phyloP scores from a whole-genome alignment of 2,797 vertebrate species.

The Otus scops region DNA sequence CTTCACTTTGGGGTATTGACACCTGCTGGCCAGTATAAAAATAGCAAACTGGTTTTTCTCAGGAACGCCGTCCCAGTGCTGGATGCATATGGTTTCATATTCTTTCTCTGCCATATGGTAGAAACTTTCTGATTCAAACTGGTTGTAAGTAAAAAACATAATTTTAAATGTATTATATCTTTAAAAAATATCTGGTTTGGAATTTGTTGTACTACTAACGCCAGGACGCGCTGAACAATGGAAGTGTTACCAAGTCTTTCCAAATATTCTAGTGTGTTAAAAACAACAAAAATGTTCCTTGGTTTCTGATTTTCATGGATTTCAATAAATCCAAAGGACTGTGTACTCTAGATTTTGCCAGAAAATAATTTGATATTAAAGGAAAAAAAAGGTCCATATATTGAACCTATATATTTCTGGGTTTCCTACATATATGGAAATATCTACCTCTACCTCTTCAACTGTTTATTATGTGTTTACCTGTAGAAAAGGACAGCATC shows the following conservation, averaged over 20 bases:
- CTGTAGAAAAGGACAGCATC: background rate
- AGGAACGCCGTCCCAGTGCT: background rate
- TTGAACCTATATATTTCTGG: background rate
- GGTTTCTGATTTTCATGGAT: background rate
- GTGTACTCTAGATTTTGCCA: background rate
- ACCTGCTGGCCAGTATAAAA: conserved; percentile 46
- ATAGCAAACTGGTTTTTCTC: conserved; percentile 13
- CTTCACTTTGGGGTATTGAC: conserved; percentile 20
- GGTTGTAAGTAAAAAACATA: background rate
- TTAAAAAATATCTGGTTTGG: background rate
- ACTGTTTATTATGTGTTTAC: background rate
- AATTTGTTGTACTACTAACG: background rate
- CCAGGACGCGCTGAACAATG: background rate
- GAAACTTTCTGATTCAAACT: background rate
- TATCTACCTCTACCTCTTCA: background rate
- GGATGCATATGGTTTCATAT: background rate
- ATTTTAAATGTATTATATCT: background rate
- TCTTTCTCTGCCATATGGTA: conserved; percentile 32
- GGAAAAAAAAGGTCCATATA: background rate
- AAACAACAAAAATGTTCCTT: background rate
- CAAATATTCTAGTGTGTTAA: background rate
- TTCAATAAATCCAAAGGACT: background rate
- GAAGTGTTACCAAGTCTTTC: background rate
- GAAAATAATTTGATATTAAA: background rate
- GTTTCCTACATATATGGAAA: background rate